These are phyloP conservation scores for Phalanger gymnotis DNA, from an alignment of 2,797 vertebrate genomes.

Conservation along the genomic window DNA sequence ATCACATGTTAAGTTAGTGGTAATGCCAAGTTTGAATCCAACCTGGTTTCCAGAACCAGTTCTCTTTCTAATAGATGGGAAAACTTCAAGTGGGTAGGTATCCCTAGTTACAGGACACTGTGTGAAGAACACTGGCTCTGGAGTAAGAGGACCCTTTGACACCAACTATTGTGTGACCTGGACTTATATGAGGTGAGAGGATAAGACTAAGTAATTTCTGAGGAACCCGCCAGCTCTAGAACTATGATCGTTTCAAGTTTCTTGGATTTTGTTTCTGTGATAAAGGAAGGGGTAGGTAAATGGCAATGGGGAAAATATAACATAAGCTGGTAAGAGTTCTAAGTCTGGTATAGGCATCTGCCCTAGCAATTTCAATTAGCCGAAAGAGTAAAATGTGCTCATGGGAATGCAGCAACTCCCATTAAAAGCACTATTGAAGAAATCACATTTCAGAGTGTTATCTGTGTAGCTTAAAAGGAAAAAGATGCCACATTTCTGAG, in stretches of 20 bases:
- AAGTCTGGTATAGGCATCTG: slow-evolving; percentile 61
- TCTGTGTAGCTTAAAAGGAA: slow-evolving; percentile 50
- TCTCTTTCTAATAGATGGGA: neutral
- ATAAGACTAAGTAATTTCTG: neutral
- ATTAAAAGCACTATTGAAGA: slow-evolving; percentile 35
- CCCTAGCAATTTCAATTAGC: slow-evolving; percentile 72
- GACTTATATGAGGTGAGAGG: neutral
- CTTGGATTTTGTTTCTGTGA: slow-evolving; percentile 36
- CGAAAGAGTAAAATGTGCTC: slow-evolving; percentile 59
- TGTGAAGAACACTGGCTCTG: neutral
- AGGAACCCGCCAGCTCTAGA: neutral
- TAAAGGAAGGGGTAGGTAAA: slow-evolving; percentile 52
- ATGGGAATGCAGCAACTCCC: slow-evolving; percentile 15
- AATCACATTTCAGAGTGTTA: slow-evolving; percentile 54
- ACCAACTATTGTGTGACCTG: neutral
- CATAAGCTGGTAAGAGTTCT: slow-evolving; percentile 36
- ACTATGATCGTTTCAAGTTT: slow-evolving; percentile 16
- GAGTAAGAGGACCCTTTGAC: neutral
- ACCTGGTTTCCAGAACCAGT: neutral
- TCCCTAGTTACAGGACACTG: neutral
- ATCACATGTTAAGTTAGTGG: neutral
- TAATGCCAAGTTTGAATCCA: neutral
- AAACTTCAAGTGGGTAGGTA: neutral
- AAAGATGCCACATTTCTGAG: slow-evolving; percentile 47
- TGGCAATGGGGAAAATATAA: slow-evolving; percentile 45